Percentiles rank a stretch among this genome's conserved stretches.
phyloP scores from a whole-genome alignment of 2,113 vertebrate genomes.

The Mohoua ochrocephala region DNA sequence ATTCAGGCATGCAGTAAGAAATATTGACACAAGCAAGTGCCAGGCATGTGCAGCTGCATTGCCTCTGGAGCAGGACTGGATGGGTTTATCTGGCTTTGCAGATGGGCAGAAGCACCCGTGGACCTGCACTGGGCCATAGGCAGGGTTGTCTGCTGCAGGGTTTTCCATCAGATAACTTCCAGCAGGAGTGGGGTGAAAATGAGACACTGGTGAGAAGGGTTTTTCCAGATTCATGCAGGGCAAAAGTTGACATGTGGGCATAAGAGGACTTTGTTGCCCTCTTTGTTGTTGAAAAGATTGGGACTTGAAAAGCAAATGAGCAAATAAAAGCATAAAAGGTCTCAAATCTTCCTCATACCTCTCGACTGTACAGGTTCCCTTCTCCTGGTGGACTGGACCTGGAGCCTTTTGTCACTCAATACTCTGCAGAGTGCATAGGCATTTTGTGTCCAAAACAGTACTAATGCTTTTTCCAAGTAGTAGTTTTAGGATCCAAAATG shows the following conservation, averaged over 20 bases:
- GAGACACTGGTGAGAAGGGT: neutral
- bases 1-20: neutral
- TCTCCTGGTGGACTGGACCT: neutral
- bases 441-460: neutral
- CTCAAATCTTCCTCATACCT: neutral
- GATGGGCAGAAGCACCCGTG: neutral
- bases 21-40: neutral
- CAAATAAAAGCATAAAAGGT: neutral
- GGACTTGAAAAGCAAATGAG: neutral
- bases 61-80: neutral
- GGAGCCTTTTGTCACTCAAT: neutral
- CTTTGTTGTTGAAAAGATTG: neutral
- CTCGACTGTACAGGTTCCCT: neutral
- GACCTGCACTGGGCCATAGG: fast-evolving
- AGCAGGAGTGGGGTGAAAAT: neutral
- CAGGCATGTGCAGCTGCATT: neutral
- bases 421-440: neutral
- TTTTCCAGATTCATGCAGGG: neutral
- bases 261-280: neutral
- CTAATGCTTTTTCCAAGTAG: neutral
- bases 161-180: neutral
- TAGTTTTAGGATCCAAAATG: neutral
- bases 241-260: neutral
- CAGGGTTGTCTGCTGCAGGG: neutral
- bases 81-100: neutral